Base-by-base conservation (phyloP, 2,888 invertebrate species). In the Melanargia galathea region DNA sequence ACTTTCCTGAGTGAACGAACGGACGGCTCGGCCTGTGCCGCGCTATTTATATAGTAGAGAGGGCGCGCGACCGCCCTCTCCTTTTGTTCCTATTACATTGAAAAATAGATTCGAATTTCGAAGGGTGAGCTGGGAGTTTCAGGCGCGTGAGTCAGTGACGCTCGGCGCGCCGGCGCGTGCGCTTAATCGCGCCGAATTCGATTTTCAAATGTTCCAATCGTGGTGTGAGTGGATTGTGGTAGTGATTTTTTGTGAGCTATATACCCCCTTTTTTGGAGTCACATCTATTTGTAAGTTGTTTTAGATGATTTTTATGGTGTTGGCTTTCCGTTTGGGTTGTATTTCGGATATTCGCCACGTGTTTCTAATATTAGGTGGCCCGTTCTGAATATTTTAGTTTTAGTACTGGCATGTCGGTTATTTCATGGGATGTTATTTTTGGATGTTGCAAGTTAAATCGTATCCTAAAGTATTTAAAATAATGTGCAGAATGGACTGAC, bases 81-180 rank as follows among this genome's bases (percentile, higher is more conserved):
- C 88, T 90, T 90, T 91, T 90, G 90, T 90, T 91, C 87, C 86
- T 90, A 85, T 90, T 90, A 85, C 81, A 69, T 70, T 69, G 82
- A 83, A 84, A 77, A 84, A 89, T 90, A 83, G 89, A 90, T 84
- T 83, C 84, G 87, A 87, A 87, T 86, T 80, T 75, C 72, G 84
- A 79, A 84, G 87, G 86, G 87, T 87, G 52, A 52, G 35, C 20
- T 30, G 49, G 8, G 16, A 30, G 86, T 84, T 84, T 82, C 80
- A 76, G 83, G 86, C 77, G 85, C 78, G 74, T 90, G 90, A 90
- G 82, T 90, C 90, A 90, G 90, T 90, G 84, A 80, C 82, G 86
- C 81, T 75, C 78, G 71, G 79, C 83, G 78, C 84, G 84, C 81
- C 83, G 83, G 83, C 87, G 85, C 84, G 84, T 81, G 87, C 87